Conservation (phyloP, 2,888 invertebrate genomes). For the Laothoe populi region DNA sequence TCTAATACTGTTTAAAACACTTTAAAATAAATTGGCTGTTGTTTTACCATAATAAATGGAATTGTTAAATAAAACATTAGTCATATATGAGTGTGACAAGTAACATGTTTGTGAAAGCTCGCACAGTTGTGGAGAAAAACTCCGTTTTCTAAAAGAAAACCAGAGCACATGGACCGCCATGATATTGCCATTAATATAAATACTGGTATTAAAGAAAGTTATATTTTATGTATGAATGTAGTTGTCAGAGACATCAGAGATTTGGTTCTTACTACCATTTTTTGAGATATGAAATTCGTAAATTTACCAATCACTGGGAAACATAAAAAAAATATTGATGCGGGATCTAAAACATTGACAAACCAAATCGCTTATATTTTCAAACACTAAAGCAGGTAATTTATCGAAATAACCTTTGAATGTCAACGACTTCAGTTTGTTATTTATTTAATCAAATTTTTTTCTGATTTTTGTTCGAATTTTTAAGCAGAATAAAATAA, state of each 20-base stretch:
- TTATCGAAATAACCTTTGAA: no score
- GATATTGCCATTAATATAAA: conserved; percentile 21
- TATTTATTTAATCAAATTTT: no score
- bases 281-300: not conserved
- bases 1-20: no score
- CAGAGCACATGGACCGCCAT: conserved; percentile 11
- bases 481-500: no score
- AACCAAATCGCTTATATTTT: no score
- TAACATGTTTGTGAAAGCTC: conserved; percentile 12
- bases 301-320: not conserved
- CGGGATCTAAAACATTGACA: no score
- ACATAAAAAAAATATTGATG: no score
- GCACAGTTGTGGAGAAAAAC: conserved; percentile 9
- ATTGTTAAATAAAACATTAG: not conserved
- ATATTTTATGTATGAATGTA: not conserved
- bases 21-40: no score
- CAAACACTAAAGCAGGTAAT: no score
- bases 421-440: no score
- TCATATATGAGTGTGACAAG: not conserved
- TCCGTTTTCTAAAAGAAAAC: conserved; percentile 21
- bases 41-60: not conserved
- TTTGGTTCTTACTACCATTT: not conserved
- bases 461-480: no score
- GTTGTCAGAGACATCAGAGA: not conserved
- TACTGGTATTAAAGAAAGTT: conserved; percentile 1